phyloP scores from a whole-genome alignment of 92 coral and sea anemone species.

The Pocillopora grandis region DNA sequence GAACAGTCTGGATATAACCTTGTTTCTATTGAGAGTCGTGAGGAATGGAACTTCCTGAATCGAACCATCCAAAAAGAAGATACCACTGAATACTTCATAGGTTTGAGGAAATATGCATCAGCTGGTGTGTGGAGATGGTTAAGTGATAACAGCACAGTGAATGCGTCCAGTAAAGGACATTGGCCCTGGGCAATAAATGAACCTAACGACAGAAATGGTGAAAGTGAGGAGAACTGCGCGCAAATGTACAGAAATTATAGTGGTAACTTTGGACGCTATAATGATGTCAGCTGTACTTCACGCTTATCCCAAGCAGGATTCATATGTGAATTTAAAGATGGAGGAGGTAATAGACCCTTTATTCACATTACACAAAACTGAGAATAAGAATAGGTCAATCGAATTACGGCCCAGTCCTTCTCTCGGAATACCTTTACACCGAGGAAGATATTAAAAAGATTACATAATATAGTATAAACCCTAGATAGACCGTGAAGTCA shows the following conservation, averaged over 20 bases:
- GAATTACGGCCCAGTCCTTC: no score
- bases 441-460: no score
- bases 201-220: not conserved
- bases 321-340: no score
- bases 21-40: not conserved
- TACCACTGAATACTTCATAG: not conserved
- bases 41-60: not conserved
- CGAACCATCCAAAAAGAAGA: not conserved
- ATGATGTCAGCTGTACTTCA: no score
- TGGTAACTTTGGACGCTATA: no score
- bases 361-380: no score
- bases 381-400: no score
- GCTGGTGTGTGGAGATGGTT: not conserved
- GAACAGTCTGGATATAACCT: not conserved
- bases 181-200: not conserved
- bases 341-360: no score
- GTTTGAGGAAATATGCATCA: not conserved
- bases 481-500: no score
- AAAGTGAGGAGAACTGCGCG: not conserved
- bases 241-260: not conserved
- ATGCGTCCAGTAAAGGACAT: not conserved
- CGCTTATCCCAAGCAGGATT: no score
- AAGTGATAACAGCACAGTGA: not conserved
- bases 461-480: no score
- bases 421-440: no score